phyloP scores from a whole-genome alignment of 2,888 invertebrate species.

The Strigamia transsilvanica region DNA sequence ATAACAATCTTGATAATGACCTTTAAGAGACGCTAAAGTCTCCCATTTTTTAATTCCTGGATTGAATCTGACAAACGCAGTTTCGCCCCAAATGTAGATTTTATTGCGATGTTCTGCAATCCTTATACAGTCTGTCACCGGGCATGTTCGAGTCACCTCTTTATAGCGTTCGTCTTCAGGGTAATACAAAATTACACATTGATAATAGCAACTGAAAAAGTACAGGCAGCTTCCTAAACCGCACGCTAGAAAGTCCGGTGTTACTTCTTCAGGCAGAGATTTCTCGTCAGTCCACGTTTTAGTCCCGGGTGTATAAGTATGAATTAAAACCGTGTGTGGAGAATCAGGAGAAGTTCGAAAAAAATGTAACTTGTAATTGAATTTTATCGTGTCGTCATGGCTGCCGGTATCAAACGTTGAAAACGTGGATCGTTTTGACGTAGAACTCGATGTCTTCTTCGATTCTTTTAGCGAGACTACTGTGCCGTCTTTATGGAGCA shows the following conservation, averaged over 20 bases:
- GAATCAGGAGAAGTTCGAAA: background rate
- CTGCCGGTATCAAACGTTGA: background rate
- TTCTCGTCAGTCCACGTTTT: background rate
- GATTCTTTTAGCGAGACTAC: background rate
- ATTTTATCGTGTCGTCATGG: background rate
- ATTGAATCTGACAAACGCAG: constrained; percentile 26
- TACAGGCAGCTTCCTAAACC: constrained; percentile 14
- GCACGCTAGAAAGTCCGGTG: constrained; percentile 16
- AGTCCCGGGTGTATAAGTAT: background rate
- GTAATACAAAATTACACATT: constrained; percentile 36
- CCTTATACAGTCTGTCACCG: constrained; percentile 22
- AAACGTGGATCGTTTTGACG: background rate
- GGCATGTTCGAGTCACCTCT: constrained; percentile 10
- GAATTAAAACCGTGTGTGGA: constrained; percentile 15
- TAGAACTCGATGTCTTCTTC: background rate
- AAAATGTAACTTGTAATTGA: constrained; percentile 5
- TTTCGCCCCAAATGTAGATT: constrained; percentile 33
- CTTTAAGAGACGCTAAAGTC: background rate
- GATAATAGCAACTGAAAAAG: constrained; percentile 35
- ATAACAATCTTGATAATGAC: constrained; percentile 35
- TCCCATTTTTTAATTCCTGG: constrained; percentile 31
- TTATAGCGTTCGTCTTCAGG: constrained; percentile 16
- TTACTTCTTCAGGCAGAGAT: constrained; percentile 5
- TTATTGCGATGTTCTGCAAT: constrained; percentile 32
- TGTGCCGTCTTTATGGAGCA: background rate